Percentiles rank a stretch among this genome's conserved stretches.
Evolutionary conservation across 2,888 invertebrate genomes (phyloP).

Genomic region (Mythimna pallens): DNA sequence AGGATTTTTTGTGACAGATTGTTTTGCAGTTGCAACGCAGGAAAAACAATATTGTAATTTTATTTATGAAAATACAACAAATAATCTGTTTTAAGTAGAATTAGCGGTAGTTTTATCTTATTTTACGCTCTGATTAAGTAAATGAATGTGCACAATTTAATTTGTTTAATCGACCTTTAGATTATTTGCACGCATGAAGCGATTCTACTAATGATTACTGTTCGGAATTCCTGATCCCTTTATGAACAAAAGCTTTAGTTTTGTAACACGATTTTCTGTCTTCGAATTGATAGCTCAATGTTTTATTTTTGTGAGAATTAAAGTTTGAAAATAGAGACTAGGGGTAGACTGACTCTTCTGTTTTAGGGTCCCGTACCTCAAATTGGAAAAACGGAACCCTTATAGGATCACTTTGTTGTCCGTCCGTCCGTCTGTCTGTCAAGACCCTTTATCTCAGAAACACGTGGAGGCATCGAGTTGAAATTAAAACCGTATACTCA

Average conservation of each 20-base stretch:
- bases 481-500: too few species aligned
- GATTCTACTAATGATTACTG: background rate
- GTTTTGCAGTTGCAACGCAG: background rate
- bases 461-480: too few species aligned
- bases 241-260: background rate
- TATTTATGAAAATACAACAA: background rate
- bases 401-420: too few species aligned
- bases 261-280: background rate
- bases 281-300: background rate
- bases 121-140: conserved; percentile 50
- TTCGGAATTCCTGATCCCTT: conserved; percentile 2
- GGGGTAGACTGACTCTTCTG: too few species aligned
- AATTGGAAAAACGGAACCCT: too few species aligned
- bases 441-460: too few species aligned
- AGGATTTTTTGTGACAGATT: background rate
- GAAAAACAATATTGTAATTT: background rate
- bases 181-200: conserved; percentile 26
- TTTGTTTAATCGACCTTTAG: conserved; percentile 31
- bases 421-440: too few species aligned
- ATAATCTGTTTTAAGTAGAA: conserved; percentile 13
- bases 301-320: too few species aligned
- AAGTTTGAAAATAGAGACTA: too few species aligned
- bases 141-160: conserved; percentile 25
- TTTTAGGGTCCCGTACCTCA: too few species aligned
- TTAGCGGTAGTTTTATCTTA: conserved; percentile 45